A percentile compares a stretch with the other conserved stretches of the same genome.
Conservation (phyloP, 2,888 invertebrate genomes). For the Sclerodermus sp. region DNA sequence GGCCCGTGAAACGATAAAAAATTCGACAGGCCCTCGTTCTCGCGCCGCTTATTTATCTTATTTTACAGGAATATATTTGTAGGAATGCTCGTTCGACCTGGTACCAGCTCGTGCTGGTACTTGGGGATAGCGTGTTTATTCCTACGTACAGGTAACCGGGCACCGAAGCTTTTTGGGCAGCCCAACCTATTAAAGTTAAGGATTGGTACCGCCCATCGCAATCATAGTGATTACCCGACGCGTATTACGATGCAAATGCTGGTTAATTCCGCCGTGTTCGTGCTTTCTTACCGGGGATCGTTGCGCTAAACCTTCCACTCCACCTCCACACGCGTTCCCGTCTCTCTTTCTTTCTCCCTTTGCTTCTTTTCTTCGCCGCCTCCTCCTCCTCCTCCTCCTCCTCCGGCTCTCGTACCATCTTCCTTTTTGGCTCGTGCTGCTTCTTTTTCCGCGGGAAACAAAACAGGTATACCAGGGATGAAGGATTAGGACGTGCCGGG, state of each 20-base stretch:
- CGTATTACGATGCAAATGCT: slow-evolving; percentile 50
- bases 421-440: no score
- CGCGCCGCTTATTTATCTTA: no score
- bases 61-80: no score
- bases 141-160: slow-evolving; percentile 16
- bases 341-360: neutral
- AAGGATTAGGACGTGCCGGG: slow-evolving; percentile 7
- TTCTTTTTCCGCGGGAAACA: slow-evolving; percentile 9
- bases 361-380: slow-evolving; percentile 3
- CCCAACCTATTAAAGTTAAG: slow-evolving; percentile 46
- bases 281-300: slow-evolving; percentile 12
- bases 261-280: slow-evolving; percentile 36
- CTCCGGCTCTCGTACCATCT: no score
- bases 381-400: neutral
- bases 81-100: no score
- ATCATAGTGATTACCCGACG: slow-evolving; percentile 49
- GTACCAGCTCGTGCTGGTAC: no score
- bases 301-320: slow-evolving; percentile 16
- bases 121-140: no score
- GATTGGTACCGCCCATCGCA: slow-evolving; percentile 45
- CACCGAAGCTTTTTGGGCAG: slow-evolving; percentile 40
- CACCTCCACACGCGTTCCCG: neutral
- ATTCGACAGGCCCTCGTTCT: no score
- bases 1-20: no score
- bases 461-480: slow-evolving; percentile 1